These are phyloP conservation scores for Volucella bombylans DNA, from an alignment of 2,888 invertebrate genomes.

Conservation along the genomic window DNA sequence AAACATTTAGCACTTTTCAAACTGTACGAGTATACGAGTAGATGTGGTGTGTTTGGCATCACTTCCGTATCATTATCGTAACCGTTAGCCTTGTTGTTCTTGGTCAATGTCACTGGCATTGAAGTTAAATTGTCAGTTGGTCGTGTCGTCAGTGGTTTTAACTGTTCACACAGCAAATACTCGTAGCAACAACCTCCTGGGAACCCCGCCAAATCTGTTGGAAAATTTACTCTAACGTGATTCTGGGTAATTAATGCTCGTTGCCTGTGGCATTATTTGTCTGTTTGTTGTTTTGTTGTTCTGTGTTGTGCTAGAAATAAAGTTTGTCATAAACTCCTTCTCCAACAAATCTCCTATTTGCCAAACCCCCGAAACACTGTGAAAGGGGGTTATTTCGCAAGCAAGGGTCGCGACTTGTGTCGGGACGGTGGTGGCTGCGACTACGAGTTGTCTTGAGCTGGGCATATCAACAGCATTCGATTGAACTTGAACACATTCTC, in stretches of 20 bases:
- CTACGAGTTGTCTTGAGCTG: conserved; percentile 21
- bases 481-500: conserved; percentile 64
- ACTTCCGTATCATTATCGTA: conserved; percentile 13
- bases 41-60: conserved; percentile 35
- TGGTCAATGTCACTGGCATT: conserved; percentile 67
- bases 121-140: conserved; percentile 27
- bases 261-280: conserved; percentile 33
- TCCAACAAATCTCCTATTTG: neutral
- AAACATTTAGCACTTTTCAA: conserved; percentile 63
- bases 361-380: neutral
- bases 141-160: conserved; percentile 5
- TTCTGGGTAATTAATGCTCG: conserved; percentile 58
- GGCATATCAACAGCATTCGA: conserved; percentile 62
- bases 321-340: conserved; percentile 32
- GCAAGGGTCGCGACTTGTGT: conserved; percentile 61
- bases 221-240: conserved; percentile 67
- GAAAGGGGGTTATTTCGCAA: conserved; percentile 2
- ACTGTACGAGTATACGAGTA: conserved; percentile 12
- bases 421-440: conserved; percentile 21
- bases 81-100: conserved; percentile 25
- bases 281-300: neutral
- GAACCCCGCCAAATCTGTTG: conserved; percentile 67
- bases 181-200: conserved; percentile 59
- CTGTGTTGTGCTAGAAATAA: conserved; percentile 14
- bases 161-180: conserved; percentile 3